Evolutionary conservation across 2,888 invertebrate species (phyloP).

Genomic region (Cryptus armator): DNA sequence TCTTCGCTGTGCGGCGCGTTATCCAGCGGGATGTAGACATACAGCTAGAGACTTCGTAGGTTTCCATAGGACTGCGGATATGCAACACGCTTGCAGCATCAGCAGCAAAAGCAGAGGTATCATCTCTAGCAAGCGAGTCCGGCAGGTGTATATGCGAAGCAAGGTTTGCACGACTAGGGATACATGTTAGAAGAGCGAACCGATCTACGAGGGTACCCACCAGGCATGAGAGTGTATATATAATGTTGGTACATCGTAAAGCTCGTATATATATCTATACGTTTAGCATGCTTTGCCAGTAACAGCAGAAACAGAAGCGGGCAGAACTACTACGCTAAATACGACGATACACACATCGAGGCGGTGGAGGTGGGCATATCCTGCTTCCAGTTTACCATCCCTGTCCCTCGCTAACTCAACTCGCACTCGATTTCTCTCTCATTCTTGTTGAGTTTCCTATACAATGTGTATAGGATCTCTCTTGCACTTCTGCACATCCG

Average conservation of each 20-base stretch:
- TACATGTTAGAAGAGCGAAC: slow-evolving; percentile 29
- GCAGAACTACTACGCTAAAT: slow-evolving; percentile 47
- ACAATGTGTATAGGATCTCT: neutral
- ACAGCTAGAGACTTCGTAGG: slow-evolving; percentile 7
- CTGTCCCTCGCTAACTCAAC: slow-evolving; percentile 5
- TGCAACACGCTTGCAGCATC: slow-evolving; percentile 19
- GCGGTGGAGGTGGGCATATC: slow-evolving; percentile 25
- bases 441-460: neutral
- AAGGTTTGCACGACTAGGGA: slow-evolving; percentile 23
- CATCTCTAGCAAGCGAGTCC: slow-evolving; percentile 29
- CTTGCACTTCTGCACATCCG: slow-evolving; percentile 41
- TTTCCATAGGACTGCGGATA: neutral
- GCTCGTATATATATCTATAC: slow-evolving; percentile 7
- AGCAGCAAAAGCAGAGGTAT: neutral
- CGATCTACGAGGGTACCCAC: slow-evolving; percentile 33
- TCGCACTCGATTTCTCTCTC: slow-evolving; percentile 21
- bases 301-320: slow-evolving; percentile 50
- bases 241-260: slow-evolving; percentile 11
- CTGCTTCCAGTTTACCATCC: slow-evolving; percentile 59
- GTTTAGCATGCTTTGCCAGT: slow-evolving; percentile 40
- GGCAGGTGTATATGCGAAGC: slow-evolving; percentile 23
- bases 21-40: neutral
- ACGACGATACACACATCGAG: slow-evolving; percentile 41
- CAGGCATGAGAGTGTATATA: neutral
- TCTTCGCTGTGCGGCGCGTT: neutral